A percentile compares a stretch with the other conserved stretches of the same genome.
These are phyloP conservation scores for Metalampra italica DNA, from an alignment of 2,888 invertebrate species.

Conservation along the genomic window DNA sequence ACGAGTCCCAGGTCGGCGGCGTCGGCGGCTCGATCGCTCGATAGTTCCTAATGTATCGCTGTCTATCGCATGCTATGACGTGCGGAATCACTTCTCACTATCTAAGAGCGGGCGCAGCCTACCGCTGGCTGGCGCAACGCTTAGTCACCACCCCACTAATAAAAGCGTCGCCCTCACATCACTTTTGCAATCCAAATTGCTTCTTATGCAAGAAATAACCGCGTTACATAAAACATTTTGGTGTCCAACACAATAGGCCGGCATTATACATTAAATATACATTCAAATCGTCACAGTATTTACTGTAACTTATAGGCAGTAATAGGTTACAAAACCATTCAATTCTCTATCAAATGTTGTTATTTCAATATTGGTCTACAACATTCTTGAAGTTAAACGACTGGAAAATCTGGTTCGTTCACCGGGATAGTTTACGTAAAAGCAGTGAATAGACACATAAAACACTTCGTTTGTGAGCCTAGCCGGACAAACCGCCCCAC, in stretches of 20 bases:
- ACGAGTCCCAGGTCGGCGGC: constrained; percentile 49
- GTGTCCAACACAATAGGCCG: not conserved
- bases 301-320: not conserved
- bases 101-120: constrained; percentile 34
- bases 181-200: constrained; percentile 45
- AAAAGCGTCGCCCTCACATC: constrained; percentile 41
- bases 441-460: constrained; percentile 53
- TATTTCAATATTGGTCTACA: constrained; percentile 16
- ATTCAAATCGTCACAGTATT: not conserved
- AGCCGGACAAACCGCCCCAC: constrained; percentile 50
- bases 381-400: constrained; percentile 37
- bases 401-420: constrained; percentile 34
- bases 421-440: constrained; percentile 42
- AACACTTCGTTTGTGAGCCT: constrained; percentile 45
- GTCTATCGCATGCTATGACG: constrained; percentile 73
- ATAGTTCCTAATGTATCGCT: constrained; percentile 74
- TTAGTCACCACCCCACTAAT: constrained; percentile 56
- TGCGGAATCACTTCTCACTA: constrained; percentile 61
- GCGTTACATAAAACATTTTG: constrained; percentile 13
- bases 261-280: constrained; percentile 9
- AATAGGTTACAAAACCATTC: not conserved
- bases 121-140: constrained; percentile 33
- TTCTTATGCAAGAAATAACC: constrained; percentile 23
- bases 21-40: constrained; percentile 57
- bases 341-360: not conserved